These are phyloP conservation scores for Cephonodes hylas DNA, from an alignment of 2,888 invertebrate species.

Conservation along the genomic window DNA sequence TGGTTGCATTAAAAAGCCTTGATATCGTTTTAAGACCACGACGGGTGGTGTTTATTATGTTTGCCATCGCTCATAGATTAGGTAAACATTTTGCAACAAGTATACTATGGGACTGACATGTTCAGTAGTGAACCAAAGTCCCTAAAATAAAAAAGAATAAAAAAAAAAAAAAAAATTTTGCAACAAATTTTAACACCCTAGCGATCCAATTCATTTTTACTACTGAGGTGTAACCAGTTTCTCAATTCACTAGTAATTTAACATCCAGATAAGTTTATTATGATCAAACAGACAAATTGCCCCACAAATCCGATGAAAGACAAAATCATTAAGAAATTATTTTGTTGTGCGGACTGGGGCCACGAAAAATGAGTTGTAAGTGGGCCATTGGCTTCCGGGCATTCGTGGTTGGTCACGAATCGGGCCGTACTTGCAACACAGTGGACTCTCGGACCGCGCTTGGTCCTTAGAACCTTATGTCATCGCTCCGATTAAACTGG, in stretches of 20 bases:
- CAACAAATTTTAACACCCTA: not conserved
- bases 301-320: constrained; percentile 15
- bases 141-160: too few relatives aligned
- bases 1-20: too few relatives aligned
- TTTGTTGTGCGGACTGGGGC: constrained; percentile 41
- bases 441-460: constrained; percentile 20
- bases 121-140: too few relatives aligned
- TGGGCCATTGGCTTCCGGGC: constrained; percentile 70
- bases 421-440: constrained; percentile 50
- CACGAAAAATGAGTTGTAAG: constrained; percentile 63
- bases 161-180: not conserved
- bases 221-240: not conserved
- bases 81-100: not conserved
- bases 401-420: constrained; percentile 67
- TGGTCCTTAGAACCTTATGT: constrained; percentile 50
- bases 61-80: not conserved
- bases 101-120: too few relatives aligned
- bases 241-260: not conserved
- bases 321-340: constrained; percentile 8
- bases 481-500: constrained; percentile 49
- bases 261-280: not conserved
- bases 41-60: not conserved
- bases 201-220: not conserved
- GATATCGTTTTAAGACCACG: too few relatives aligned
- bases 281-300: constrained; percentile 23